Conservation (phyloP, 2,797 vertebrate species). For the Malurus leucopterus region DNA sequence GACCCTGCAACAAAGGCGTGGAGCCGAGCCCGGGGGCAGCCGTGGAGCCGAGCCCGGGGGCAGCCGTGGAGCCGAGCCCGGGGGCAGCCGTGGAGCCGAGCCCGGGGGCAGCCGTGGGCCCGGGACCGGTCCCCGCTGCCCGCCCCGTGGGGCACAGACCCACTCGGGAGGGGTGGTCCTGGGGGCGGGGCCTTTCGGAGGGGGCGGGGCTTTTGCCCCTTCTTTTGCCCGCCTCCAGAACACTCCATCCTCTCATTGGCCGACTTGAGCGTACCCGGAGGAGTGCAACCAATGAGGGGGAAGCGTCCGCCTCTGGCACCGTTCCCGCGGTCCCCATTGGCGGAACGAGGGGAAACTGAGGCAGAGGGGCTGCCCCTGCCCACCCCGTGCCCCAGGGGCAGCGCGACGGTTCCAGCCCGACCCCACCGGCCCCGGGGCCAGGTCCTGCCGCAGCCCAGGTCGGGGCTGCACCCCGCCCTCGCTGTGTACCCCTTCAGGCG, state of each 20-base stretch:
- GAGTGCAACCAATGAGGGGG: not conserved
- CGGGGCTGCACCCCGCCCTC: not conserved
- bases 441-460: not conserved
- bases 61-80: not conserved
- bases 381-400: not conserved
- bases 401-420: not conserved
- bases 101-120: rapidly evolving
- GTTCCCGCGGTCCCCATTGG: not conserved
- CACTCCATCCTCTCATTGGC: not conserved
- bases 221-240: not conserved
- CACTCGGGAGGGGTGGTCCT: rapidly evolving
- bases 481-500: not conserved
- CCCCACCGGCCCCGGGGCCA: not conserved
- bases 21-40: not conserved
- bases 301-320: not conserved
- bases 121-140: not conserved
- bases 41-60: rapidly evolving
- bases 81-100: not conserved
- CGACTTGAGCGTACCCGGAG: not conserved
- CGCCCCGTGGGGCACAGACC: not conserved
- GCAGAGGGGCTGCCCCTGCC: not conserved
- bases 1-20: rapidly evolving
- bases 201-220: rapidly evolving
- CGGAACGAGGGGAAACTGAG: slow-evolving; percentile 14
- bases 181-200: rapidly evolving